These are phyloP conservation scores for Penaeus chinensis DNA, from an alignment of 1,140 invertebrate species.

Conservation along the genomic window DNA sequence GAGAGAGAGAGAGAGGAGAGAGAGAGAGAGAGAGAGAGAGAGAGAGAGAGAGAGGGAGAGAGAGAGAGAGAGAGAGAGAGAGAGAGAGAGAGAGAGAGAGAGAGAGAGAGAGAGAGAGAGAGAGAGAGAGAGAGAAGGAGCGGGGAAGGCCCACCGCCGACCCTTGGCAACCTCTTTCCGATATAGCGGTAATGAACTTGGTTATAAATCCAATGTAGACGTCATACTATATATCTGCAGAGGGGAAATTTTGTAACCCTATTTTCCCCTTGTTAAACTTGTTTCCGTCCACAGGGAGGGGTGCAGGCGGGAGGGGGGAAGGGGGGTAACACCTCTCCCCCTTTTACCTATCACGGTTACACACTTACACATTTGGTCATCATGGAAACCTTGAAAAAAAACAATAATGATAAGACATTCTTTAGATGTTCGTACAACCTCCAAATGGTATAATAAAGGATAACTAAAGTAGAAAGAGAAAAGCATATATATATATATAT, in stretches of 20 bases:
- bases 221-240: constrained; percentile 16
- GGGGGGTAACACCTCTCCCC: neutral
- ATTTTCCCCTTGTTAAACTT: constrained; percentile 44
- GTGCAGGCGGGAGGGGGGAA: neutral
- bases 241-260: constrained; percentile 23
- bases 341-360: too few species aligned
- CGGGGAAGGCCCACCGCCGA: neutral
- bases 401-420: too few species aligned
- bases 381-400: too few species aligned
- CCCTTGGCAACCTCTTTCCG: neutral
- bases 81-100: neutral
- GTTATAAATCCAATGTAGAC: constrained; percentile 22
- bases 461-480: too few species aligned
- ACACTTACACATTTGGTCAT: too few species aligned
- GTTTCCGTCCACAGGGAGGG: constrained; percentile 4
- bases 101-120: neutral
- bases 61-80: neutral
- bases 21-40: constrained; percentile 10
- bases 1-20: neutral
- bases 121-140: neutral
- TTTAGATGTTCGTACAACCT: too few species aligned
- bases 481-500: too few species aligned
- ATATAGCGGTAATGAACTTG: constrained; percentile 22
- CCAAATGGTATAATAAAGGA: too few species aligned
- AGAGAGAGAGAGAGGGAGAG: constrained; percentile 2